Base-by-base conservation (phyloP, 2,113 vertebrate genomes). In the Raja brachyura region DNA sequence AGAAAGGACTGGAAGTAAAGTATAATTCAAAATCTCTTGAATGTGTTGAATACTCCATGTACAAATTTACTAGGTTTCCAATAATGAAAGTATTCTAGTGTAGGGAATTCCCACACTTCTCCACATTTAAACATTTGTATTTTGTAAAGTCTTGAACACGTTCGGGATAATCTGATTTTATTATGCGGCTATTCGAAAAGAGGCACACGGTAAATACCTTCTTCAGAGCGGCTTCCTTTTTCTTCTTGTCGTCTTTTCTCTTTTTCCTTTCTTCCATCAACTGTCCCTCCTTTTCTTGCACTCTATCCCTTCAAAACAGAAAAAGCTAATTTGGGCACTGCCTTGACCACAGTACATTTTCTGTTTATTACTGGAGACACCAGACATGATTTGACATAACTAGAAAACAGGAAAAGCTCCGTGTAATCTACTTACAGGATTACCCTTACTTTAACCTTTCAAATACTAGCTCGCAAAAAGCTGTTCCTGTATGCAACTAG, bases 221-320 rank as follows among this genome's bases (percentile, higher is more conserved):
- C 96, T 97, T 97, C 95, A 97, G 96, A 97, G 97, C 97, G 98
- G 97, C 96, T 96, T 96, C 96, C 96, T 97, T 97, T 95, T 96
- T 97, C 95, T 96, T 97, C 95, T 97, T 98, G 95, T 97, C 96
- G 95, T 97, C 97, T 96, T 97, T 98, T 97, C 97, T 97, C 95
- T 97, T 97, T 96, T 96, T 97, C 96, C 96, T 97, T 96, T 98
- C 98, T 98, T 98, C 98, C 97, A 98, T 99, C 97, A 98, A 98
- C 97, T 97, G 96, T 96, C 97, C 96, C 96, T 98, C 97, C 96
- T 95, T 96, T 97, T 97, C 96, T 97, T 97, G 97, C 96, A 96
- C 96, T 96, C 96, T 97, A 97, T 97, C 97, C 98, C 97, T 98
- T 94, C 63, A 85, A 93, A 94, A 25, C 28, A 93, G 59, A 77